Evolutionary conservation across 2,797 vertebrate genomes (phyloP).

Genomic region (Tamandua tetradactyla): DNA sequence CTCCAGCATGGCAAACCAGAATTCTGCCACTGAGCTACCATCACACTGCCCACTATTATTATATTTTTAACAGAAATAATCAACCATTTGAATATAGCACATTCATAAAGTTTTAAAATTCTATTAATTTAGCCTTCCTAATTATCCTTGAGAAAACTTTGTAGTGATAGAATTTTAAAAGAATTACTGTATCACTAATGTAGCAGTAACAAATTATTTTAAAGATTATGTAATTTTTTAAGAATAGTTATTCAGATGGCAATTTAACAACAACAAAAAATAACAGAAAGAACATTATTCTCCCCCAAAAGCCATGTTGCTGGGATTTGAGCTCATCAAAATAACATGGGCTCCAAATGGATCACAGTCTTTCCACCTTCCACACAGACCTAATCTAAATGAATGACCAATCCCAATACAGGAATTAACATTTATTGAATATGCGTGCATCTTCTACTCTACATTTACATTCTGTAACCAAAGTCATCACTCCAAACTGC

Average conservation of each 20-base stretch:
- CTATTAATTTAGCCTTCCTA: background rate
- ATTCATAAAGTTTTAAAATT: constrained; percentile 9
- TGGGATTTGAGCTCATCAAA: background rate
- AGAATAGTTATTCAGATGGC: background rate
- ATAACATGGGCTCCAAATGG: background rate
- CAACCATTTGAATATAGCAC: background rate
- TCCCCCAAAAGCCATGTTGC: background rate
- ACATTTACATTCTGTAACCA: no score
- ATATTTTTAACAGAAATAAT: background rate
- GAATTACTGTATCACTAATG: background rate
- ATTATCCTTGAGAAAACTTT: background rate
- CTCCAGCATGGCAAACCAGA: no score
- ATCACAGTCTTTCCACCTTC: background rate
- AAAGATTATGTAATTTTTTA: background rate
- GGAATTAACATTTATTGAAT: background rate
- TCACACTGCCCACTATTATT: no score
- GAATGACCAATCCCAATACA: background rate
- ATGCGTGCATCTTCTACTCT: background rate
- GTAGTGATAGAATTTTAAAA: background rate
- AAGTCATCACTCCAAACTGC: background rate
- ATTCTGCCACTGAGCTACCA: no score
- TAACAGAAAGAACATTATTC: background rate
- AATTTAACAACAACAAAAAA: background rate
- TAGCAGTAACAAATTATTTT: background rate
- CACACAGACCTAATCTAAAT: background rate